Conservation (phyloP, 2,113 vertebrate species). For the Galeopterus variegatus region DNA sequence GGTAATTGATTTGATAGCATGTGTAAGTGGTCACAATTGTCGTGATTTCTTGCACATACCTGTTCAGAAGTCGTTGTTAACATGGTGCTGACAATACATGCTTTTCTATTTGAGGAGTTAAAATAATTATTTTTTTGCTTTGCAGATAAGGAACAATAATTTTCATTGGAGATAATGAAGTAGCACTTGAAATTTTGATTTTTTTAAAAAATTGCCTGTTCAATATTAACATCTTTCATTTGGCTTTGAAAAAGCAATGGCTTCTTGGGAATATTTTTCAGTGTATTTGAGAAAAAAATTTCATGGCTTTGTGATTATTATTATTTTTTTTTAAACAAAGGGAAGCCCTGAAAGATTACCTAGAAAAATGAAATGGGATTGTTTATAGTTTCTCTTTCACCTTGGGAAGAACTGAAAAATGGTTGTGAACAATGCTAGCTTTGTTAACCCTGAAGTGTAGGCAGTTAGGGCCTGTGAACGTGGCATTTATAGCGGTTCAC, state of each 20-base stretch:
- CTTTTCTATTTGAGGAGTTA: constrained; percentile 6
- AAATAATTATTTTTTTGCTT: constrained; percentile 26
- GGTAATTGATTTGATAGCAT: not conserved
- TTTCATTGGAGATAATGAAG: constrained; percentile 26
- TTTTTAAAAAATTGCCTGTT: not conserved
- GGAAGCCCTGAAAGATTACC: not conserved
- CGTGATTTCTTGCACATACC: not conserved
- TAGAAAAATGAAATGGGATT: not conserved
- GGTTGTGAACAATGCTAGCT: constrained; percentile 26
- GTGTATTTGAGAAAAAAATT: not conserved
- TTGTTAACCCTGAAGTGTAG: not conserved
- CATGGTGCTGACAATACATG: not conserved
- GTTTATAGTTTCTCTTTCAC: not conserved
- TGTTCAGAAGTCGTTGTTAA: not conserved
- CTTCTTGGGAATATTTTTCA: constrained; percentile 16
- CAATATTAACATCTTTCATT: not conserved
- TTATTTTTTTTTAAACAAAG: not conserved
- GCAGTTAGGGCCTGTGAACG: constrained; percentile 44
- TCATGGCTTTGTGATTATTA: not conserved
- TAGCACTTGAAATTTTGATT: constrained; percentile 38
- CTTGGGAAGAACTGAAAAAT: not conserved
- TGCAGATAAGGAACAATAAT: not conserved
- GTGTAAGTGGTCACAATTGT: not conserved
- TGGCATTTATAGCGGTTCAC: constrained; percentile 52
- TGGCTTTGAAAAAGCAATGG: constrained; percentile 17